Evolutionary conservation across 1,140 invertebrate species (phyloP), one percentile per base, ranked within the genome.

Genomic region (Drosophila sulfurigaster): DNA sequence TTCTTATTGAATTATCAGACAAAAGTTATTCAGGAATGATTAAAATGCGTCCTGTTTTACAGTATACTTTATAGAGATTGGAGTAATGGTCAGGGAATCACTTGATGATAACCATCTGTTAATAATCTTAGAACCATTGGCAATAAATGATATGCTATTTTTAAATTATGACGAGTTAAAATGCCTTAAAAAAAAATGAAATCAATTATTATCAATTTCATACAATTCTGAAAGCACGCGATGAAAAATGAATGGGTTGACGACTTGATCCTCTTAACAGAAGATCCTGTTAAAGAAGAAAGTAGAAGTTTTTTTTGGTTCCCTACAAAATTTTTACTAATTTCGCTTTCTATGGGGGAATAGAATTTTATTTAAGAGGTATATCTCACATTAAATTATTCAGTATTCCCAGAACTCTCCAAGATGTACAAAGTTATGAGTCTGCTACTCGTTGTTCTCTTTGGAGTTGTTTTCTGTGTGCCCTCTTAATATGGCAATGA

Each of bases 381-480:
- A 5, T 16, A 6, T 0, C 5, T 3, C 5, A 16, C 20, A 13
- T 46, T 1, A 6, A 59, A 43, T 6, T 30, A 46, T 46, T 59
- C 20, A 59, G 41, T 59, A 45, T 59, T 59, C 38, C 67, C 1
- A 46, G 0, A 59, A 46, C 20, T 15, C 13, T 51, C 13, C 48
- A 41, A 32, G 35, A 67, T 67, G 70, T 66, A 35, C 35, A 66
- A 59, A 20, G 3, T 49, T 11, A 15, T n/a, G 28, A 57, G 46
- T 8, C 10, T 52, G n/a, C 7, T 72, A 32, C 1, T 63, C n/a
- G 38, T 32, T 16, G 57, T 35, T 1, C 8, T 69, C 15, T 13
- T 54, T 5, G 58, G 38, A 15, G 58, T n/a, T 1, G 58, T 38
- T 15, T 15, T 35, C 11, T 15, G 4, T 15, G 58, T 54, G 7